Percentiles rank a stretch among this genome's conserved stretches.
phyloP scores from a whole-genome alignment of 2,888 invertebrate species.

The Euspilapteryx auroguttella region DNA sequence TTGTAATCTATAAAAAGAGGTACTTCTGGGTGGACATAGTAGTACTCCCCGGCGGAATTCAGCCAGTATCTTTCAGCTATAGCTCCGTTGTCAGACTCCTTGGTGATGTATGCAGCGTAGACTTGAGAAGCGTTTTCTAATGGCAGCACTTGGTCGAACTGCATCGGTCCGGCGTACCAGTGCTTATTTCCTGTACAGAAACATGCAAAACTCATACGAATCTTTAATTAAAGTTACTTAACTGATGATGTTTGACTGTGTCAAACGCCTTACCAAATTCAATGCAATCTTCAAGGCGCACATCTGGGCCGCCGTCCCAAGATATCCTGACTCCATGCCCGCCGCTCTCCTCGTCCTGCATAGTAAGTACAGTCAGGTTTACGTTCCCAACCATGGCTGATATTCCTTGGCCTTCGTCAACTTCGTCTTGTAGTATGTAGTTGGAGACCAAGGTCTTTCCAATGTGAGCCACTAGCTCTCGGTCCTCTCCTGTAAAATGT shows the following conservation, averaged over 20 bases:
- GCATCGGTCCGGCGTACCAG: slow-evolving; percentile 73
- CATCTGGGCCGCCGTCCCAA: slow-evolving; percentile 24
- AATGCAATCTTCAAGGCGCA: slow-evolving; percentile 49
- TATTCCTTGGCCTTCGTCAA: slow-evolving; percentile 29
- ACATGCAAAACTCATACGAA: too few relatives aligned
- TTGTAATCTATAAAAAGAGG: slow-evolving; percentile 75
- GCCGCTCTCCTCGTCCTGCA: slow-evolving; percentile 17
- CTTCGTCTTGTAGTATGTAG: slow-evolving; percentile 22
- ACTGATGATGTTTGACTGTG: too few relatives aligned
- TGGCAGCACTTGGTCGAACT: slow-evolving; percentile 62
- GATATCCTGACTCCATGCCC: slow-evolving; percentile 33
- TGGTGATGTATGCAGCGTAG: slow-evolving; percentile 58
- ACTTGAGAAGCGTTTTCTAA: slow-evolving; percentile 51
- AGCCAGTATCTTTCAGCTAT: slow-evolving; percentile 72
- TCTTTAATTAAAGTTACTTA: too few relatives aligned
- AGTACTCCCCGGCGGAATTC: slow-evolving; percentile 68
- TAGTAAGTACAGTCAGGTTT: slow-evolving; percentile 25
- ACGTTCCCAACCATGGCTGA: slow-evolving; percentile 21
- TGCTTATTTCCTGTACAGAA: slow-evolving; percentile 31
- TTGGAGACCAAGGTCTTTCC: slow-evolving; percentile 28
- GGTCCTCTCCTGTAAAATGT: slow-evolving; percentile 18
- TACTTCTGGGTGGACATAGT: slow-evolving; percentile 63
- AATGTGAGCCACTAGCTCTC: slow-evolving; percentile 23
- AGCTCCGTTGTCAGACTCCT: slow-evolving; percentile 54
- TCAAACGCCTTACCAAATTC: slow-evolving; percentile 41